phyloP scores from a whole-genome alignment of 2,113 vertebrate genomes.

The Oplegnathus fasciatus region DNA sequence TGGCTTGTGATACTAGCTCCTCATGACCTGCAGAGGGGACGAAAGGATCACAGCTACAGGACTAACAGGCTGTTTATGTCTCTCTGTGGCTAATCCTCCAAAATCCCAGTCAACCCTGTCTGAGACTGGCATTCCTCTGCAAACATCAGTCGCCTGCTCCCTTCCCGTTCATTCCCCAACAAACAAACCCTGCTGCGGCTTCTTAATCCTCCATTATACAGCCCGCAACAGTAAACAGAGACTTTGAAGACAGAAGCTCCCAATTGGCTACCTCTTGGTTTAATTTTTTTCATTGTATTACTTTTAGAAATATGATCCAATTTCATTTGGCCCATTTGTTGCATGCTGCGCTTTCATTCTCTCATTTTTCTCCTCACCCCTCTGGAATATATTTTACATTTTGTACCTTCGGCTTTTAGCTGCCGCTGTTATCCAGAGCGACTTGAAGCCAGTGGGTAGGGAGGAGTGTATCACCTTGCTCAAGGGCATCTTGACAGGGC shows the following conservation, averaged over 20 bases:
- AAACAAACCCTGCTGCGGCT: constrained; percentile 9
- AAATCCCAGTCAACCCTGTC: constrained; percentile 50
- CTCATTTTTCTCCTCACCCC: background rate
- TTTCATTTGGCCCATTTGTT: background rate
- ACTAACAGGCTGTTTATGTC: constrained; percentile 39
- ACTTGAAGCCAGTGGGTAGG: too few species aligned
- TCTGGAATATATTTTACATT: background rate
- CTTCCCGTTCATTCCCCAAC: constrained; percentile 22
- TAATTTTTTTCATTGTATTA: background rate
- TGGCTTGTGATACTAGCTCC: background rate
- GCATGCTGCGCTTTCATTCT: background rate
- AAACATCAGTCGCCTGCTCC: constrained; percentile 38
- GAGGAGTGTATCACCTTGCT: constrained; percentile 20
- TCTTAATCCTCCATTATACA: constrained; percentile 45
- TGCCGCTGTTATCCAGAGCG: background rate
- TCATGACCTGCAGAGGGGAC: constrained; percentile 1
- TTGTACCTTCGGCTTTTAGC: background rate
- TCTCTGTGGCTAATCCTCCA: constrained; percentile 53
- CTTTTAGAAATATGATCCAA: background rate
- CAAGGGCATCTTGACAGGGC: constrained; percentile 22
- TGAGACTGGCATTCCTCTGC: constrained; percentile 44
- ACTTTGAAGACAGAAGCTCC: constrained; percentile 2
- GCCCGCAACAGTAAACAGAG: constrained; percentile 22
- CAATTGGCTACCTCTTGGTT: background rate
- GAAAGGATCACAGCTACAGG: constrained; percentile 22